Percentiles rank a stretch among this genome's conserved stretches.
Conservation (phyloP, 2,888 invertebrate genomes). For the Andrena praecox region DNA sequence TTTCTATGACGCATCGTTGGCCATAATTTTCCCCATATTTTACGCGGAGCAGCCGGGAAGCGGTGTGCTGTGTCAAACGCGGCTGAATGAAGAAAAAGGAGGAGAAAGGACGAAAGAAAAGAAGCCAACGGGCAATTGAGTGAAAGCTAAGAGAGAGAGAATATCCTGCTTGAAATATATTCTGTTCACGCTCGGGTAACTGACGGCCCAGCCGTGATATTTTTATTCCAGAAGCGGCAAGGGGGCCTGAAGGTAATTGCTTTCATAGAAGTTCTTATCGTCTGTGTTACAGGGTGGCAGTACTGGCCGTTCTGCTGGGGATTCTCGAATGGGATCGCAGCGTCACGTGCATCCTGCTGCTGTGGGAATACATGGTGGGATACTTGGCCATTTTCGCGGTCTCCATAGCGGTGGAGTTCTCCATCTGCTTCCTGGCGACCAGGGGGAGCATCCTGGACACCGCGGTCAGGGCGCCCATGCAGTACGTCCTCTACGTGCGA, state of each 20-base stretch:
- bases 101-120: not conserved
- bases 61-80: not conserved
- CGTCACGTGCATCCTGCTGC: constrained; percentile 85
- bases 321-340: constrained; percentile 87
- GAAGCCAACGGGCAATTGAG: not conserved
- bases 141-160: not conserved
- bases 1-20: not conserved
- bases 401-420: constrained; percentile 89
- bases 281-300: constrained; percentile 87
- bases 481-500: constrained; percentile 92
- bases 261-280: constrained; percentile 32
- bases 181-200: constrained; percentile 27
- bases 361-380: constrained; percentile 88
- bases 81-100: not conserved
- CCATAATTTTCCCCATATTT: not conserved
- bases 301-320: constrained; percentile 87
- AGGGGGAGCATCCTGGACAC: constrained; percentile 93
- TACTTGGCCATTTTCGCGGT: constrained; percentile 87
- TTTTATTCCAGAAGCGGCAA: not conserved
- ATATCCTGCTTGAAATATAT: constrained; percentile 13
- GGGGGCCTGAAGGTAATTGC: not conserved
- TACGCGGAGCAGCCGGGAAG: not conserved
- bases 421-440: constrained; percentile 91
- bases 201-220: constrained; percentile 27
- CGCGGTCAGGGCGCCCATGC: constrained; percentile 90